Base-by-base conservation (phyloP, 2,888 invertebrate genomes). In the Eupeodes luniger region DNA sequence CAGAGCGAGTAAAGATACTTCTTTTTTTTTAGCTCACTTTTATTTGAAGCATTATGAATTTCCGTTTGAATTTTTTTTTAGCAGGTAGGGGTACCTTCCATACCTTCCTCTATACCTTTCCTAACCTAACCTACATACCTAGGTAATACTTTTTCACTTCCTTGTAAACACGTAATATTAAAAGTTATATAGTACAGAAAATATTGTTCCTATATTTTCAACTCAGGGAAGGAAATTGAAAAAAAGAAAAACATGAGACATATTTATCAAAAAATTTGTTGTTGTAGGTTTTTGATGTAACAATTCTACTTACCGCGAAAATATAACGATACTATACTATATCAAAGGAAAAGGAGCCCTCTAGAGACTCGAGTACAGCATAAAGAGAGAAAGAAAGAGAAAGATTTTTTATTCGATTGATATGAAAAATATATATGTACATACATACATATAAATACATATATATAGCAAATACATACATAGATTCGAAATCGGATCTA, bases 401-500 rank as follows among this genome's bases (percentile, higher is more conserved):
- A 40, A 40, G 40, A 40, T 40, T 40, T 40, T 40, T 51, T 61
- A 57, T 66, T 80, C 66, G 44, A 81, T 75, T 62, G 67, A 81
- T 69, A 74, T 19, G 6, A 34, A 59, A 40, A 57, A 47, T 19
- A 19, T 19, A 19, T 19, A 19, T 1, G 1, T 19, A 19, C 0
- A 19, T 19, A 19, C 19, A 19, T 19, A 19, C n/a, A n/a, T 1
- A 19, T 19, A 19, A 19, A 19, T 19, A 19, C 19, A 19, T 19
- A 19, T 19, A 19, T 19, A 27, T 16, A 12, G 1, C 9, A 69
- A 40, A 70, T 10, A 72, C 14, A 47, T 72, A 72, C 57, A 72
- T 64, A 82, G 62, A 82, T 77, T 82, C 12, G 27, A 62, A 82
- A 70, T 82, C 12, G 40, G 57, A 77, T 82, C 77, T 77, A 57